Evolutionary conservation across 2,888 invertebrate genomes (phyloP).

Genomic region (Melanophora roralis): DNA sequence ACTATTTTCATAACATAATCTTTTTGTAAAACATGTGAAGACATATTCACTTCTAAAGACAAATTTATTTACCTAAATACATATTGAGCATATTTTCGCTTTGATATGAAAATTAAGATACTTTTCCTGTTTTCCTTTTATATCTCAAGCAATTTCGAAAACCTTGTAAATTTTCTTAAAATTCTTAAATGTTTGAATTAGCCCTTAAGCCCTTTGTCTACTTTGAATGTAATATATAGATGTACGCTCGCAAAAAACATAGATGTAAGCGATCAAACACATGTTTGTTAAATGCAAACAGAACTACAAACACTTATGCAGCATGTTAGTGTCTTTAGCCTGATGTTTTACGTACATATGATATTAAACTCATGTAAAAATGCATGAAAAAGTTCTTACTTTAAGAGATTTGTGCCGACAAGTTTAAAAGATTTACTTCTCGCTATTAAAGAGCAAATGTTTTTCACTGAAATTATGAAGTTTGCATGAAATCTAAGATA

Average conservation of each 20-base stretch:
- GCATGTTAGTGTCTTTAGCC: background rate
- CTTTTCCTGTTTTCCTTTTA: constrained; percentile 42
- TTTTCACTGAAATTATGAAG: too few relatives aligned
- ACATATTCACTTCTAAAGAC: too few relatives aligned
- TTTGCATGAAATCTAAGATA: too few relatives aligned
- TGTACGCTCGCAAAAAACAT: background rate
- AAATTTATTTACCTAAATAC: background rate
- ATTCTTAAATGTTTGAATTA: constrained; percentile 46
- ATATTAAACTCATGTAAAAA: constrained; percentile 10
- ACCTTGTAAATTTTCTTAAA: constrained; percentile 45
- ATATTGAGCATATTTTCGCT: background rate
- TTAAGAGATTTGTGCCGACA: too few relatives aligned
- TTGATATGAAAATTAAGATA: constrained; percentile 42
- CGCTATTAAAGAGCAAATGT: too few relatives aligned
- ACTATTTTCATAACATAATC: too few relatives aligned
- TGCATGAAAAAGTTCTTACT: background rate
- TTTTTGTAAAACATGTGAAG: too few relatives aligned
- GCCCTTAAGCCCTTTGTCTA: constrained; percentile 32
- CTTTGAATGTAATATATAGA: background rate
- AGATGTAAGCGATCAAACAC: background rate
- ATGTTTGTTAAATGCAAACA: background rate
- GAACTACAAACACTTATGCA: background rate
- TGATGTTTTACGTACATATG: constrained; percentile 9
- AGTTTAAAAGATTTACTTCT: too few relatives aligned
- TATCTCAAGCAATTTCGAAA: constrained; percentile 44